Evolutionary conservation across 2,797 vertebrate genomes (phyloP).

Genomic region (Anguilla obscura): DNA sequence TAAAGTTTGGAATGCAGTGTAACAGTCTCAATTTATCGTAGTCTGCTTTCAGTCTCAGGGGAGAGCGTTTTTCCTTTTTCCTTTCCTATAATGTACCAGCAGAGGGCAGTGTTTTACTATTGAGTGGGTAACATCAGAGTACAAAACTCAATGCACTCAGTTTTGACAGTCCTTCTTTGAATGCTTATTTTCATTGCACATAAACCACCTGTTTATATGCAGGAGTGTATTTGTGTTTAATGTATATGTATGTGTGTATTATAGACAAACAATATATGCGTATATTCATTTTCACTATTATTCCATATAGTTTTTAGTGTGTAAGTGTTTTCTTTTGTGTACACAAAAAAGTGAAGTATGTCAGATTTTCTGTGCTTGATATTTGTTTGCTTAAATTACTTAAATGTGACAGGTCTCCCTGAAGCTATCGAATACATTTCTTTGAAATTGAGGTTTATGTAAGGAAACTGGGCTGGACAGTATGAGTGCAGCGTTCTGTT

Average conservation of each 20-base stretch:
- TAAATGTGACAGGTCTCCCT: neutral
- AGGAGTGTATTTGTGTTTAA: neutral
- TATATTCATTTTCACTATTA: neutral
- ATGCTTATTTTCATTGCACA: neutral
- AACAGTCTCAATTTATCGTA: neutral
- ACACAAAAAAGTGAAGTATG: neutral
- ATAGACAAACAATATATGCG: neutral
- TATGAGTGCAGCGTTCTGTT: neutral
- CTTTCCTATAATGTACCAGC: conserved; percentile 17
- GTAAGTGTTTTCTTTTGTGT: neutral
- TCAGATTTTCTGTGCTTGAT: too few species aligned
- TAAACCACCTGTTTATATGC: neutral
- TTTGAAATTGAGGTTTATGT: neutral
- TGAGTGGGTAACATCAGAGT: neutral
- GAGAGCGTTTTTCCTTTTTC: neutral
- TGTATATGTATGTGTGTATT: neutral
- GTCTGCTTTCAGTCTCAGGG: neutral
- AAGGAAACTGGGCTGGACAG: neutral
- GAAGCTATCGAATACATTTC: neutral
- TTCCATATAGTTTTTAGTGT: neutral
- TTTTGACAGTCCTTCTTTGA: neutral
- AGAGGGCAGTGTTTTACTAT: conserved; percentile 35
- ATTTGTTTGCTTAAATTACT: neutral
- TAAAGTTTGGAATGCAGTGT: neutral
- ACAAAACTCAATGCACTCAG: neutral